A percentile compares a stretch with the other conserved stretches of the same genome.
Conservation (phyloP, 2,888 invertebrate species). For the Mimachlamys varia region DNA sequence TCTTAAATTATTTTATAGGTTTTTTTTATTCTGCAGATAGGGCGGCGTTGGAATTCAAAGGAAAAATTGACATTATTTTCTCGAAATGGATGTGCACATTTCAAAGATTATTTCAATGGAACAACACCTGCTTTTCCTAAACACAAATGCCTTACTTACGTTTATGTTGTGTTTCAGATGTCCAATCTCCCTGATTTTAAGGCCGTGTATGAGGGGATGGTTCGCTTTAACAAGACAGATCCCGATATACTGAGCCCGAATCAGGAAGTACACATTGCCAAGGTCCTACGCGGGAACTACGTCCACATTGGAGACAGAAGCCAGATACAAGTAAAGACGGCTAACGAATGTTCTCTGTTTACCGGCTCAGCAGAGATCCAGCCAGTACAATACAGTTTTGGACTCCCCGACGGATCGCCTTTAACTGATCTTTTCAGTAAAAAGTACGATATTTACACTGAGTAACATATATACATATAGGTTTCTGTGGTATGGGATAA, state of each 20-base stretch:
- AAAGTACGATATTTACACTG: not conserved
- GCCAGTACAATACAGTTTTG: not conserved
- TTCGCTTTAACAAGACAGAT: slow-evolving; percentile 31
- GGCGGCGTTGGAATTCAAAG: too few species aligned
- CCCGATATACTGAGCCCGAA: not conserved
- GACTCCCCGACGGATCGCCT: not conserved
- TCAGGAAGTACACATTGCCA: slow-evolving; percentile 7
- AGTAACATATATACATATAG: too few species aligned
- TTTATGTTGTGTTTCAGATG: not conserved
- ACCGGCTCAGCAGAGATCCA: not conserved
- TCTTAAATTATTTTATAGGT: too few species aligned
- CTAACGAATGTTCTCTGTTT: not conserved
- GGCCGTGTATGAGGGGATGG: not conserved
- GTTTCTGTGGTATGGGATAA: too few species aligned
- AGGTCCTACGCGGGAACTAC: slow-evolving; percentile 36
- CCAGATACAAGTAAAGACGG: slow-evolving; percentile 6
- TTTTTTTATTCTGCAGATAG: too few species aligned
- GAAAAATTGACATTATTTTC: too few species aligned
- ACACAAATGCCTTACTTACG: too few species aligned
- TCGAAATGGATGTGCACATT: too few species aligned
- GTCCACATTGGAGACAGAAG: slow-evolving; percentile 3
- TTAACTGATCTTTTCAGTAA: not conserved
- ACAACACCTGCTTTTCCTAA: too few species aligned
- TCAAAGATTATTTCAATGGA: too few species aligned
- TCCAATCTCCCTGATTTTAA: not conserved